These are phyloP conservation scores for Gracilinanus agilis DNA, from an alignment of 2,113 vertebrate species.

Conservation along the genomic window DNA sequence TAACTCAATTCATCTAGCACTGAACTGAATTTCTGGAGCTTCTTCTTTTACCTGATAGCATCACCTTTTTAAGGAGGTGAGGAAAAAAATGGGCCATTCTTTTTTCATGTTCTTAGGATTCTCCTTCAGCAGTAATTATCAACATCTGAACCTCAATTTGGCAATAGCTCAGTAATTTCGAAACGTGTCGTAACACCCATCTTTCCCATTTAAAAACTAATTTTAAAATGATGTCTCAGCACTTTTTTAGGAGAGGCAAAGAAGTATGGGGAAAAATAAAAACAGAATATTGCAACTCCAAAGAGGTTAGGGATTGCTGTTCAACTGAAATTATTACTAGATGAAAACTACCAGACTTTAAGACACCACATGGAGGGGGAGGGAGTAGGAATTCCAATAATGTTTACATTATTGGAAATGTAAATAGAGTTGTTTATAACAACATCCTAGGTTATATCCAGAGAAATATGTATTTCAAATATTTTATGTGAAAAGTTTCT, in stretches of 20 bases:
- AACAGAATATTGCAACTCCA: neutral
- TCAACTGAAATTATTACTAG: conserved; percentile 15
- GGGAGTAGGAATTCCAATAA: conserved; percentile 4
- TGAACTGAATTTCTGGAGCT: neutral
- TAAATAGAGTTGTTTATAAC: neutral
- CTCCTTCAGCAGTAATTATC: neutral
- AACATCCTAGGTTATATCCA: neutral
- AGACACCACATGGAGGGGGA: neutral
- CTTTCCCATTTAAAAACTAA: neutral
- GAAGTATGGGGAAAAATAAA: neutral
- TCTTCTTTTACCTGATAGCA: neutral
- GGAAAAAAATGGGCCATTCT: conserved; percentile 9
- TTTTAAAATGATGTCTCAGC: conserved; percentile 2
- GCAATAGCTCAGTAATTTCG: conserved; percentile 37
- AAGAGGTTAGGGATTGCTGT: neutral
- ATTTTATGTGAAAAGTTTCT: conserved; percentile 27
- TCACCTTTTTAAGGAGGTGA: neutral
- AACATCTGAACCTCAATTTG: conserved; percentile 7
- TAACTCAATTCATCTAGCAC: conserved; percentile 16
- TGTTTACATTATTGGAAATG: conserved; percentile 10
- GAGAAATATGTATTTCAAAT: neutral
- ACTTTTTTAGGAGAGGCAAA: conserved; percentile 21
- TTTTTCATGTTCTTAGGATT: conserved; percentile 27
- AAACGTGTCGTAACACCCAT: conserved; percentile 35
- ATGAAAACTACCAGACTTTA: neutral